These are phyloP conservation scores for Galeopsomyia nigrocyanea DNA, from an alignment of 2,888 invertebrate genomes.

Conservation along the genomic window DNA sequence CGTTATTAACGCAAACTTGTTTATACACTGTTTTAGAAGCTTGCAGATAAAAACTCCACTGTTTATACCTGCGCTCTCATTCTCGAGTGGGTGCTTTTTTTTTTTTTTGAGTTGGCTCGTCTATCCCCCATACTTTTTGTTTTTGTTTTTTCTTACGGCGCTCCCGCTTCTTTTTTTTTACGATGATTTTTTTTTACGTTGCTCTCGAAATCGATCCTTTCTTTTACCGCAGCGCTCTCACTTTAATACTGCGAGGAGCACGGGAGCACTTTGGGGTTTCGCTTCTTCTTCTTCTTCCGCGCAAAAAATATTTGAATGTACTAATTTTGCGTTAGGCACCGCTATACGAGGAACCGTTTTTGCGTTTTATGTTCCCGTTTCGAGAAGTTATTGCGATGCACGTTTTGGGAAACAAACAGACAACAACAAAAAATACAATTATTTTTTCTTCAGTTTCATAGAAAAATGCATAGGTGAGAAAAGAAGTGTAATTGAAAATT, in stretches of 20 bases:
- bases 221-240: conserved; percentile 12
- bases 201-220: conserved; percentile 35
- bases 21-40: no score
- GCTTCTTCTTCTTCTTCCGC: not conserved
- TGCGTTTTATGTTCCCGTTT: no score
- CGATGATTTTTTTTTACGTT: conserved; percentile 12
- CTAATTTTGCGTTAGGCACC: conserved; percentile 6
- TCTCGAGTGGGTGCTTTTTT: not conserved
- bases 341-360: no score
- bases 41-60: not conserved
- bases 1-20: conserved; percentile 24
- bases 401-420: no score
- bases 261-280: conserved; percentile 24
- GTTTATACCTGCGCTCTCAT: not conserved
- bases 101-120: no score
- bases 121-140: no score
- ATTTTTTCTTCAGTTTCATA: no score
- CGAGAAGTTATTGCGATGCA: no score
- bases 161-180: conserved; percentile 25
- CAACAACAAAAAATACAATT: no score
- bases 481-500: no score
- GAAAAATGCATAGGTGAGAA: no score
- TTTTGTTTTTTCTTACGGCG: no score
- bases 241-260: conserved; percentile 19
- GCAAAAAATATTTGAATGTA: conserved; percentile 25